Base-by-base conservation (phyloP, 2,888 invertebrate genomes). In the Platerodrilus igneus region DNA sequence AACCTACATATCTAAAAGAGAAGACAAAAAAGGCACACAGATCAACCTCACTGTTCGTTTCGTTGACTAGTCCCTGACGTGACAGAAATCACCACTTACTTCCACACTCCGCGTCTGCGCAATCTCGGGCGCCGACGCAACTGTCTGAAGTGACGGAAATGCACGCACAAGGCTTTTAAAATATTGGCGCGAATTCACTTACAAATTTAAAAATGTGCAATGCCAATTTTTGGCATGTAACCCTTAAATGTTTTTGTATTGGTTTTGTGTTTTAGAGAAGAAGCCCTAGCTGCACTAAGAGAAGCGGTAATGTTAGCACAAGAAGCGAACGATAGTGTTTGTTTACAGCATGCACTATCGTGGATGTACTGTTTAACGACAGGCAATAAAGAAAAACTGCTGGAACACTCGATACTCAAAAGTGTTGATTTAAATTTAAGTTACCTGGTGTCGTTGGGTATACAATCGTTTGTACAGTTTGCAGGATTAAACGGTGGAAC, bases 251-350 rank as follows among this genome's bases (percentile, higher is more conserved):
- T 14, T 14, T n/a, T 4, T 13, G 4, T 23, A 5, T 16, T 16
- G 15, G 2, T 33, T 21, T 9, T 20, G 7, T 23, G 22, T 42
- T 43, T 16, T 54, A 88, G 86, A 46, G 75, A 80, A 29, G 82
- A 89, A 62, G 89, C 90, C 0, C 68, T 86, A 59, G 79, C 81
- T 41, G 83, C 88, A 9, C 74, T 94, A n/a, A 81, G 82, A 52
- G 93, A 94, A 70, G 87, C 91, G 6, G 80, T 93, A 35, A 82
- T 82, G 67, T 75, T 89, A 60, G 88, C 92, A 3, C 92, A 93
- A 65, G 89, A 91, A 68, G 83, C 84, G 39, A 86, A 83, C 42
- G 93, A 94, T 64, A 82, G 83, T 57, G 76, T 86, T 36, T 92
- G 91, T 60, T 72, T 92, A 35, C 89, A 90, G 65, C 80, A 88